These are phyloP conservation scores for Prietella phreatophila DNA, from an alignment of 2,113 vertebrate genomes.

Conservation along the genomic window DNA sequence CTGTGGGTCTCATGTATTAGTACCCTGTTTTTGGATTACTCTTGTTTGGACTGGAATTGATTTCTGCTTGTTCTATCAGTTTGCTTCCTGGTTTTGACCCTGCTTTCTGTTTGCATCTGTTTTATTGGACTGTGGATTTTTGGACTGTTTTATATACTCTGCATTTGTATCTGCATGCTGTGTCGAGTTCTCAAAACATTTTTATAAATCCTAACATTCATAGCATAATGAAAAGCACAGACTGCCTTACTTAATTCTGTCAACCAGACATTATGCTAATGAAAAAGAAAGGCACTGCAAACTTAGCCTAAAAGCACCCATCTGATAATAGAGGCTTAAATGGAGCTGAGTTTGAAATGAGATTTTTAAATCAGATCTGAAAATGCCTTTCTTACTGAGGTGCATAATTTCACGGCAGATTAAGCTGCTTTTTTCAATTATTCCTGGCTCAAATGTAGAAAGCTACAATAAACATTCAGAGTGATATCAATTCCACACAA, in stretches of 20 bases:
- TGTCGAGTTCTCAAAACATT: background rate
- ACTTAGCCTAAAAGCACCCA: slow-evolving; percentile 21
- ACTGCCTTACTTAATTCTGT: slow-evolving; percentile 1
- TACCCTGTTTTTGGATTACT: background rate
- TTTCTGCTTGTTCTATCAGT: background rate
- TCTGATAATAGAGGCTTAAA: slow-evolving; percentile 27
- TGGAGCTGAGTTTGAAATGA: slow-evolving; percentile 3
- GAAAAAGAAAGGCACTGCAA: background rate
- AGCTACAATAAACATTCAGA: background rate
- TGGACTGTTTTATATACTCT: background rate
- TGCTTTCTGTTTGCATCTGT: background rate
- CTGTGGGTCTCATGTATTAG: background rate
- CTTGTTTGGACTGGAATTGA: background rate
- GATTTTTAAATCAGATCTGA: slow-evolving; percentile 19
- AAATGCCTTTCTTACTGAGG: slow-evolving; percentile 23
- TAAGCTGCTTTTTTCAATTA: slow-evolving; percentile 18
- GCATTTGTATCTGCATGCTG: background rate
- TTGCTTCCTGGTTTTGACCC: background rate
- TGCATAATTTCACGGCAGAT: slow-evolving; percentile 22
- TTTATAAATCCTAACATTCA: background rate
- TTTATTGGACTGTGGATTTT: background rate
- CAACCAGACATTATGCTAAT: slow-evolving; percentile 19
- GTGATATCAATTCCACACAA: slow-evolving; percentile 2
- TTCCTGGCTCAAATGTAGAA: slow-evolving; percentile 14
- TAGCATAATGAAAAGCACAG: slow-evolving; percentile 15